Evolutionary conservation across 2,113 vertebrate species (phyloP).

Genomic region (Entosphenus tridentatus): DNA sequence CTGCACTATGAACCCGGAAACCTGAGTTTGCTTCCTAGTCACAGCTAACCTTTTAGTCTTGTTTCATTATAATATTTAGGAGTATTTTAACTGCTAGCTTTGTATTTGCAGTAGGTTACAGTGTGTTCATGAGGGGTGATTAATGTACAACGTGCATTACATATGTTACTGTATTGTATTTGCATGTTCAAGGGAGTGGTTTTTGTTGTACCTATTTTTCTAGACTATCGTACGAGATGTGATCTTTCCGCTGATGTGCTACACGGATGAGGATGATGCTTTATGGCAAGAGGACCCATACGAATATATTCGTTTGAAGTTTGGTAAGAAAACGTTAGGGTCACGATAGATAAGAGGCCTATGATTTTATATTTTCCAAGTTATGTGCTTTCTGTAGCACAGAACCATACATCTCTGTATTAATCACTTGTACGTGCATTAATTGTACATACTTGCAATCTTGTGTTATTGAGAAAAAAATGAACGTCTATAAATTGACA

Average conservation of each 20-base stretch:
- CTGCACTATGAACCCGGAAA: too few species aligned
- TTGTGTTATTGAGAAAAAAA: neutral
- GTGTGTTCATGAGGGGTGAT: too few species aligned
- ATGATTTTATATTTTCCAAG: too few species aligned
- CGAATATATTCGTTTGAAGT: conserved; percentile 98
- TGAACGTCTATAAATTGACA: neutral
- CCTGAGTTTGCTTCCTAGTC: too few species aligned
- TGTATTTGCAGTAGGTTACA: conserved; percentile 6
- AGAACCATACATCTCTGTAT: too few species aligned
- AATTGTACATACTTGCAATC: too few species aligned
- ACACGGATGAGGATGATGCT: conserved; percentile 92
- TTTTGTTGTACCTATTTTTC: neutral
- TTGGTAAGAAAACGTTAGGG: conserved; percentile 30
- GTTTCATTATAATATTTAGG: neutral
- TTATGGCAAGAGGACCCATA: conserved; percentile 97
- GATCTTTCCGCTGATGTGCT: conserved; percentile 79
- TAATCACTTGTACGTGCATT: too few species aligned
- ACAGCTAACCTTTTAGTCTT: neutral
- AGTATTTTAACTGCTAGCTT: conserved; percentile 11
- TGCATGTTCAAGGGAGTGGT: neutral
- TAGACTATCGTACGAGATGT: conserved; percentile 48
- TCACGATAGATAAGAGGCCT: too few species aligned
- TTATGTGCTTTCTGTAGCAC: too few species aligned
- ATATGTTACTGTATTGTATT: neutral
- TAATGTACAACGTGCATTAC: too few species aligned